A percentile compares a stretch with the other conserved stretches of the same genome.
phyloP scores from a whole-genome alignment of 92 coral and sea anemone genomes.

The Plumapathes pennacea region DNA sequence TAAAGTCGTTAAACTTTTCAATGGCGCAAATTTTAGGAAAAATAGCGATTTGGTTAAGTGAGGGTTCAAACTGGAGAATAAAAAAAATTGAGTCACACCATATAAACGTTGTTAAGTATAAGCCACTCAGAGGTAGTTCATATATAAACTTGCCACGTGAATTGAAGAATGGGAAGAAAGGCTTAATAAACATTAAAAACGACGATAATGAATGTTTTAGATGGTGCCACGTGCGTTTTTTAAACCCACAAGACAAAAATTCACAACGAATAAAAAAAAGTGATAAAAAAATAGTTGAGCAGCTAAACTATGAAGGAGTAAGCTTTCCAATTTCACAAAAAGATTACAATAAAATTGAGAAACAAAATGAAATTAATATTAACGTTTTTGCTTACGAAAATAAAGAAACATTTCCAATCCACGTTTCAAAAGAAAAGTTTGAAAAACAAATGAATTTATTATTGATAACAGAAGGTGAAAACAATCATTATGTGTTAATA shows the following conservation, averaged over 20 bases:
- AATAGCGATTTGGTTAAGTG: too few relatives aligned
- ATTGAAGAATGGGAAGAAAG: too few relatives aligned
- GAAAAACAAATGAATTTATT: not conserved
- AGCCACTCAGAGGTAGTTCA: too few relatives aligned
- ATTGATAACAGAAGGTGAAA: not conserved
- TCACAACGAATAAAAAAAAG: slow-evolving; percentile 18
- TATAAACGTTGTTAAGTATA: too few relatives aligned
- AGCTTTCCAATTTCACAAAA: slow-evolving; percentile 2
- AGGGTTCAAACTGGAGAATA: too few relatives aligned
- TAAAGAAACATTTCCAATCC: slow-evolving; percentile 22
- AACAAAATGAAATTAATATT: slow-evolving; percentile 17
- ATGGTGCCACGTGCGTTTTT: slow-evolving; percentile 17
- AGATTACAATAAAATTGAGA: slow-evolving; percentile 2
- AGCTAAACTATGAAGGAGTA: not conserved
- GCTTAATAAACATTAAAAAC: slow-evolving; percentile 19
- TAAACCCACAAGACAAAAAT: slow-evolving; percentile 10
- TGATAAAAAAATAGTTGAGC: slow-evolving; percentile 1
- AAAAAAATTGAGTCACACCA: too few relatives aligned
- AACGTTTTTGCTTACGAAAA: slow-evolving; percentile 46
- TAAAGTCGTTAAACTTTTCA: too few relatives aligned
- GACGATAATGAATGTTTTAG: slow-evolving; percentile 8
- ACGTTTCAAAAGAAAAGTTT: slow-evolving; percentile 22
- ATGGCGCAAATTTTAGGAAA: too few relatives aligned
- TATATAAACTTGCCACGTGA: too few relatives aligned
- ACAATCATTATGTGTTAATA: slow-evolving; percentile 11